Evolutionary conservation across 2,797 vertebrate species (phyloP).

Genomic region (Sebastes melanostomus): DNA sequence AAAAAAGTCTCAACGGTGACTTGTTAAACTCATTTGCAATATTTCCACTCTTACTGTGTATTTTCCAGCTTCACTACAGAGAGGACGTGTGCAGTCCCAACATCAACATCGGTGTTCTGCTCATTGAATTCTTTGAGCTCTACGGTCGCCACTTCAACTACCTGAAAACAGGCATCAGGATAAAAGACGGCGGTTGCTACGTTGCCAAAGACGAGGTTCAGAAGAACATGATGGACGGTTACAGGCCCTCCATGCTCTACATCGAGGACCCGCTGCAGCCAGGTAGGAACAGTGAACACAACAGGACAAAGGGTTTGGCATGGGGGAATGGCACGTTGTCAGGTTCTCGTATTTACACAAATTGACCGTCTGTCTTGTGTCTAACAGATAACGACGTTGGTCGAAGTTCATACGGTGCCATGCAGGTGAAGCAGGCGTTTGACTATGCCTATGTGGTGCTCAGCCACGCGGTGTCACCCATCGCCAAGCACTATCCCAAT

Average conservation of each 20-base stretch:
- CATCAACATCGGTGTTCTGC: slow-evolving; percentile 96
- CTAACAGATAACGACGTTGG: slow-evolving; percentile 93
- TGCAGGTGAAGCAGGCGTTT: slow-evolving; percentile 99
- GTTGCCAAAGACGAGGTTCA: slow-evolving; percentile 98
- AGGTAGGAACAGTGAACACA: slow-evolving; percentile 76
- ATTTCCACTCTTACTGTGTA: neutral
- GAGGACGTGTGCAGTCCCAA: slow-evolving; percentile 92
- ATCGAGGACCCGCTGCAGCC: slow-evolving; percentile 97
- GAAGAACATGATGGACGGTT: slow-evolving; percentile 96
- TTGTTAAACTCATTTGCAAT: neutral
- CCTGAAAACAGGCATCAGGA: slow-evolving; percentile 97
- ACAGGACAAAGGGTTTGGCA: neutral
- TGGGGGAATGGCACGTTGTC: neutral
- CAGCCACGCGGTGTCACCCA: slow-evolving; percentile 93
- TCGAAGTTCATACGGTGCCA: slow-evolving; percentile 96
- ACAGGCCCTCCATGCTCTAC: slow-evolving; percentile 97
- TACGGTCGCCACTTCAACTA: slow-evolving; percentile 99
- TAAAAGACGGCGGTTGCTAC: slow-evolving; percentile 97
- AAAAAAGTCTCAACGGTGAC: neutral
- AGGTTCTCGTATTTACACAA: neutral
- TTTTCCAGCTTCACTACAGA: slow-evolving; percentile 90
- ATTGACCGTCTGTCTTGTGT: neutral
- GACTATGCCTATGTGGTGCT: slow-evolving; percentile 97
- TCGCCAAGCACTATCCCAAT: slow-evolving; percentile 96
- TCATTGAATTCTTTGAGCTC: slow-evolving; percentile 99